Percentiles rank a stretch among this genome's conserved stretches.
phyloP scores from a whole-genome alignment of 1,140 invertebrate species.

The Oreohelix idahoensis region DNA sequence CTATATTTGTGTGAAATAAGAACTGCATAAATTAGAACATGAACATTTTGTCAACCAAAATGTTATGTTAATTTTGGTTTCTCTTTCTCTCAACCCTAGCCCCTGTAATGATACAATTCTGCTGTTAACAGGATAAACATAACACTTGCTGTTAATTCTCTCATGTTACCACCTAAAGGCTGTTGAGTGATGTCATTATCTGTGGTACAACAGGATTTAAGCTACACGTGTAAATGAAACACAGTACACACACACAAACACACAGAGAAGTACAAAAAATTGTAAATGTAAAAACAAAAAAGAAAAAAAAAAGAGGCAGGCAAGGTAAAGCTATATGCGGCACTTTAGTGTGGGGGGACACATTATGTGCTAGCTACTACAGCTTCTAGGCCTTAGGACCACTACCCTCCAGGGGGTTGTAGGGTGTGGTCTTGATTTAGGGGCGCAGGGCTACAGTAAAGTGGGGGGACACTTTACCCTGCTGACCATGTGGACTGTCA shows the following conservation, averaged over 20 bases:
- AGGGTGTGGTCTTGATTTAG: not conserved
- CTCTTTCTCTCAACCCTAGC: constrained; percentile 22
- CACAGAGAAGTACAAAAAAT: constrained; percentile 29
- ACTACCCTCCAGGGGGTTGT: not conserved
- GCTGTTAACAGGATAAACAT: not conserved
- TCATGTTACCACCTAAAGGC: constrained; percentile 2
- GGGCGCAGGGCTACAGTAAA: not conserved
- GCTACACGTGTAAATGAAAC: constrained; percentile 17
- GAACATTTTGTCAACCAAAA: no score
- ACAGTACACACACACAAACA: constrained; percentile 1
- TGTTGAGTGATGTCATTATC: not conserved
- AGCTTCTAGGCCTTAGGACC: not conserved
- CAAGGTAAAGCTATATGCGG: not conserved
- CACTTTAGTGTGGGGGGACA: not conserved
- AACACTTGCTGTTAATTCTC: not conserved
- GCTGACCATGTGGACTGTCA: not conserved
- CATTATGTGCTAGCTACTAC: not conserved
- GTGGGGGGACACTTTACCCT: constrained; percentile 7
- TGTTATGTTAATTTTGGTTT: no score
- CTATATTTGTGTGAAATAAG: no score
- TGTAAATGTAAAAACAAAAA: not conserved
- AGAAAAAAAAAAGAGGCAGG: constrained; percentile 8
- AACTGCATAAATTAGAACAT: no score
- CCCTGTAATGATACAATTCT: not conserved
- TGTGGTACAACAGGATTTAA: constrained; percentile 4